Percentiles rank a stretch among this genome's conserved stretches.
Evolutionary conservation across 2,888 invertebrate species (phyloP).

Genomic region (Brachycybe producta): DNA sequence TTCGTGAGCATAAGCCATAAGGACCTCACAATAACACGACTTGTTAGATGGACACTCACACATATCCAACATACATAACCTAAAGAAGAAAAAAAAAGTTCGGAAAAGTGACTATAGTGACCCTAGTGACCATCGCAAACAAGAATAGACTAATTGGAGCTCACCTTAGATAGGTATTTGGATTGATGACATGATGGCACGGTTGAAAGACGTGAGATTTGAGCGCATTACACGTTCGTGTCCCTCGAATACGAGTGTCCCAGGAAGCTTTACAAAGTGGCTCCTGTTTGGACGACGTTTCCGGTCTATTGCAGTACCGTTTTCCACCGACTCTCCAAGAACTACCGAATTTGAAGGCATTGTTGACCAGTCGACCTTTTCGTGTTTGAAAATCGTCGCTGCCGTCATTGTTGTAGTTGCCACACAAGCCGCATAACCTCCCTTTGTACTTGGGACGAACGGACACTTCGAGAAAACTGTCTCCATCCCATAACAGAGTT

Average conservation of each 20-base stretch:
- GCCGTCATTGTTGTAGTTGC: constrained; percentile 78
- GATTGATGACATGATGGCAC: constrained; percentile 66
- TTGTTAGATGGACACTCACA: constrained; percentile 65
- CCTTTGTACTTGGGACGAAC: constrained; percentile 60
- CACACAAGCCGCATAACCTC: constrained; percentile 78
- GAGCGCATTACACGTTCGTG: constrained; percentile 3
- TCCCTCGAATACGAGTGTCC: not conserved
- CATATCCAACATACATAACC: constrained; percentile 71
- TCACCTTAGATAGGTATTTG: constrained; percentile 60
- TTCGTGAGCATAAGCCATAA: constrained; percentile 77
- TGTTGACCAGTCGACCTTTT: constrained; percentile 43
- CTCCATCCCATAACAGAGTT: constrained; percentile 82
- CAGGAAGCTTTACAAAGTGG: constrained; percentile 22
- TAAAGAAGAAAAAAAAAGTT: constrained; percentile 26
- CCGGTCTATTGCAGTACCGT: constrained; percentile 28
- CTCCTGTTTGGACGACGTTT: constrained; percentile 26
- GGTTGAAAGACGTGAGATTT: constrained; percentile 29
- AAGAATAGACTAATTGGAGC: not conserved
- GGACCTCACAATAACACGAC: constrained; percentile 76
- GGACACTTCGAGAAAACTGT: constrained; percentile 71
- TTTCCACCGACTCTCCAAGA: constrained; percentile 83
- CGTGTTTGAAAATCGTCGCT: constrained; percentile 58
- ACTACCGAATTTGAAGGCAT: constrained; percentile 55
- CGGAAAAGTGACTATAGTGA: not conserved
- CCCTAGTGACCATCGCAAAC: not conserved